phyloP scores from a whole-genome alignment of 2,113 vertebrate species.

The Scomber scombrus region DNA sequence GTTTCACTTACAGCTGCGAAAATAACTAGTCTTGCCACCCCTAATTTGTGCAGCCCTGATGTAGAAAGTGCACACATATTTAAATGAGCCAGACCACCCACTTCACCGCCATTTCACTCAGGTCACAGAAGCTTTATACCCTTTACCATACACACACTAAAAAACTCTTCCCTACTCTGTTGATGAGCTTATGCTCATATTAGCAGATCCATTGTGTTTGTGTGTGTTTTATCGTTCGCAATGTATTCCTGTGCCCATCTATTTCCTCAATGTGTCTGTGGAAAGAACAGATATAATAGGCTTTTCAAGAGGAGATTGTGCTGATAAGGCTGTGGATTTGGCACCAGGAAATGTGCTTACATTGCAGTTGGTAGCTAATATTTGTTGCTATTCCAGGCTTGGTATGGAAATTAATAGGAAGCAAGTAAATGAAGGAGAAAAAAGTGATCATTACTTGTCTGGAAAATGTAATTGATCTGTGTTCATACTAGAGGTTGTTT shows the following conservation, averaged over 20 bases:
- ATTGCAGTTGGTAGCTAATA: slow-evolving; percentile 26
- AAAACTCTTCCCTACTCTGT: neutral
- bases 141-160: neutral
- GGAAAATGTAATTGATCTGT: slow-evolving; percentile 19
- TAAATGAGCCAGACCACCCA: slow-evolving; percentile 22
- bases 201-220: neutral
- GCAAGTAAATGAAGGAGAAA: slow-evolving; percentile 10
- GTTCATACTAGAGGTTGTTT: neutral
- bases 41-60: slow-evolving; percentile 18
- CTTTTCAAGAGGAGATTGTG: slow-evolving; percentile 35
- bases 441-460: slow-evolving; percentile 11
- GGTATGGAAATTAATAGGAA: slow-evolving; percentile 30
- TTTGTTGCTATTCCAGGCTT: slow-evolving; percentile 37
- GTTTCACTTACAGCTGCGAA: slow-evolving; percentile 32
- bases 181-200: neutral
- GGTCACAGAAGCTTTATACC: neutral
- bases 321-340: slow-evolving; percentile 49
- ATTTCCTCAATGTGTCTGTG: slow-evolving; percentile 30
- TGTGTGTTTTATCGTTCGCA: neutral
- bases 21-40: slow-evolving; percentile 32
- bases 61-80: slow-evolving; percentile 22
- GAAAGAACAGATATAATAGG: slow-evolving; percentile 25
- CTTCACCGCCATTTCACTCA: slow-evolving; percentile 27
- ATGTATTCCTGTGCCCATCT: slow-evolving; percentile 21
- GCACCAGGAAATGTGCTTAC: slow-evolving; percentile 38